Evolutionary conservation across 2,113 vertebrate genomes (phyloP), one percentile per base, ranked within the genome.

Genomic region (Gallinago media): DNA sequence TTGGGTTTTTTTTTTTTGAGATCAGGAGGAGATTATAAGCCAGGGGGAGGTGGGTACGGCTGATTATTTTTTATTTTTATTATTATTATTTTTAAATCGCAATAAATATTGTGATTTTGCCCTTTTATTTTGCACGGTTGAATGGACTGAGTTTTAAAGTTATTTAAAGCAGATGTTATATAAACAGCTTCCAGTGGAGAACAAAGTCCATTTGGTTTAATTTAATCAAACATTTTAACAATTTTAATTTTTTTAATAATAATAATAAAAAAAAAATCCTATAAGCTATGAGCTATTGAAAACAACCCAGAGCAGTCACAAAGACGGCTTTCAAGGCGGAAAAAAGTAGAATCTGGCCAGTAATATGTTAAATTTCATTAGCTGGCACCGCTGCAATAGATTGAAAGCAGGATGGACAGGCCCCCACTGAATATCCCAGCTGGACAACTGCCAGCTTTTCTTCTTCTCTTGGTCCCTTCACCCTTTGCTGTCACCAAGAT

Each of bases 101-200:
- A 25, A 15, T 14, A 55, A 71, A 76, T 83, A 19, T 3, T 75
- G 59, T 46, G 14, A 59, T 74, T 79, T 71, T 32, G n/a, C 36
- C 1, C 0, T 61, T 91, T 92, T n/a, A 22, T 73, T 88, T 75
- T 44, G 13, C 18, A 2, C 27, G 11, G 56, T 82, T 66, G 32
- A 52, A 67, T 14, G 15, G 31, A 6, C 29, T 20, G n/a, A 29
- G 62, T 70, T 90, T 95, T 40, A 59, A 80, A 63, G 34, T 67
- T 22, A 46, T 70, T 74, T 86, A 17, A 80, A 93, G 21, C 61
- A 90, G 75, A 58, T 91, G 88, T 74, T 86, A 26, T 23, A 36
- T 71, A 84, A 96, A 81, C 59, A 80, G 85, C 72, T 95, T 93
- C 85, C 95, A 92, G 71, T 36, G 42, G 68, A 88, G 83, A 97